Evolutionary conservation across 2,113 vertebrate genomes (phyloP).

Genomic region (Ptyas mucosa): DNA sequence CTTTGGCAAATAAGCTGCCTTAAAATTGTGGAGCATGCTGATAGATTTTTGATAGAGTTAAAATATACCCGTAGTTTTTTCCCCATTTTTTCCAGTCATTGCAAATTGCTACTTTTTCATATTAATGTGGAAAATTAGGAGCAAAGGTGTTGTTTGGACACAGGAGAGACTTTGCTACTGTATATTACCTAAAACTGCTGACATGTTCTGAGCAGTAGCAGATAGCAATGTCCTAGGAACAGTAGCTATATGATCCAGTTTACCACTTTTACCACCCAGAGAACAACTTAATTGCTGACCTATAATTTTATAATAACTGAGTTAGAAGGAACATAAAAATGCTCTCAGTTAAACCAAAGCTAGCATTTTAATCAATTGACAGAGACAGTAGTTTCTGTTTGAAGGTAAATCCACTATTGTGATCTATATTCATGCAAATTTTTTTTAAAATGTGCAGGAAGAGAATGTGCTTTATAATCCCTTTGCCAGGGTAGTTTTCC

Average conservation of each 20-base stretch:
- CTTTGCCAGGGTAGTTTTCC: background rate
- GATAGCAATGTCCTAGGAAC: constrained; percentile 65
- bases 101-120: constrained; percentile 39
- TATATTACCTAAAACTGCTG: constrained; percentile 55
- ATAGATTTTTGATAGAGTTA: background rate
- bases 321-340: constrained; percentile 55
- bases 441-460: background rate
- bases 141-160: constrained; percentile 17
- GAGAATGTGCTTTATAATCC: background rate
- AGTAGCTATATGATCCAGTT: constrained; percentile 52
- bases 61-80: background rate
- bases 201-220: constrained; percentile 58
- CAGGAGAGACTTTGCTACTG: constrained; percentile 64
- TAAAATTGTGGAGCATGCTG: background rate
- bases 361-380: constrained; percentile 60
- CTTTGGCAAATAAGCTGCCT: background rate
- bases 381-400: constrained; percentile 64
- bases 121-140: constrained; percentile 33
- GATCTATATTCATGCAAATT: constrained; percentile 28
- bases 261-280: constrained; percentile 62
- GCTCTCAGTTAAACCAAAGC: constrained; percentile 59
- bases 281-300: constrained; percentile 67
- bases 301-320: constrained; percentile 65
- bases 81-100: background rate
- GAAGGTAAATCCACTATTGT: constrained; percentile 71